Base-by-base conservation (phyloP, 2,888 invertebrate genomes). In the Caenorhabditis sp. region DNA sequence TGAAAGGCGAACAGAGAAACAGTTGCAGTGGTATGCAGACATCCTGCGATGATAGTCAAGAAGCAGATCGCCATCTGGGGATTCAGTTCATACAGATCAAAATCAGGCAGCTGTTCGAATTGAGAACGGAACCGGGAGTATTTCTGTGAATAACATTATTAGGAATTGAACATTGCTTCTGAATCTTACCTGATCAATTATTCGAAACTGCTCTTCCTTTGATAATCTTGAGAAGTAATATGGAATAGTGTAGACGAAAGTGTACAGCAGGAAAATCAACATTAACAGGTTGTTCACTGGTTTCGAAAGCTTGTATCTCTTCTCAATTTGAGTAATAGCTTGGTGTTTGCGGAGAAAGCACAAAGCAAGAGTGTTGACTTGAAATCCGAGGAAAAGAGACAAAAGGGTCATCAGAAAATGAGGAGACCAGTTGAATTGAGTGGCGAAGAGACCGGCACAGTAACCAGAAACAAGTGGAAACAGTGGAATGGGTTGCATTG, bases 281-380 rank as follows among this genome's bases (percentile, higher is more conserved):
- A 53, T 20, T 6, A 61, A 18, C 2, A 6, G 1, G 15, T 32
- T 44, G 35, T 62, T 32, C 2, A 32, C n/a, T 15, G 6, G 5
- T 15, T 20, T 20, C 3, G 71, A 26, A 0, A 62, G n/a, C 13
- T 6, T 5, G 22, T 15, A 4, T 18, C 26, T 50, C 5, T 44
- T 11, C 3, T 47, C 51, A 1, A 70, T 61, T 40, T 18, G 44
- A 5, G 53, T 6, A 32, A 71, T 55, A 47, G 55, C 55, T 24
- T 62, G 53, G n/a, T 71, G 62, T 20, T 71, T 71, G 15, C 44
- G 9, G 2, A 71, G 35, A 18, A 71, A 71, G 28, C 71, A 71
- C 2, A 62, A 2, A 13, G n/a, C 62, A 20, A 71, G 55, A 4
- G 55, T 15, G 15, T 71, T 62, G 35, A 71, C 35, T 55, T 71